phyloP scores from a whole-genome alignment of 2,888 invertebrate species.

The Orthonychiurus folsomi region DNA sequence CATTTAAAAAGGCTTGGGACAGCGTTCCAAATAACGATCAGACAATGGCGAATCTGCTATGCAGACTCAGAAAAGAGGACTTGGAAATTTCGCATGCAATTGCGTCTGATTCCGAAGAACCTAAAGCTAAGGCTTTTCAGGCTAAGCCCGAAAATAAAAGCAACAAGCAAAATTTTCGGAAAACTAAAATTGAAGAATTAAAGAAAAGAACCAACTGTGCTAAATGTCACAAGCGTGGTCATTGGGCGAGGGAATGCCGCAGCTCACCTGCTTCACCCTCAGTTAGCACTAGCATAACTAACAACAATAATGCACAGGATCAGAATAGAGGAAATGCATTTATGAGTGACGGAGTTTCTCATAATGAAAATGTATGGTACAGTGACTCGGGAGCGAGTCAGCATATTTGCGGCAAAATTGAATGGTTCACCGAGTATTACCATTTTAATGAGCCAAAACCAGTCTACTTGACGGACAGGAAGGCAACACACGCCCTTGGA shows the following conservation, averaged over 20 bases:
- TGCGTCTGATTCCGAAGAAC: no score
- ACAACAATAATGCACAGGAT: not conserved
- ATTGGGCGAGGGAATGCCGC: constrained; percentile 19
- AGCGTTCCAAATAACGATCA: no score
- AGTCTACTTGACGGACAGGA: constrained; percentile 19
- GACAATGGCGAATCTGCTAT: no score
- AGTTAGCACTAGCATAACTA: constrained; percentile 9
- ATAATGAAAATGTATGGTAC: constrained; percentile 10
- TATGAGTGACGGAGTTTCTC: not conserved
- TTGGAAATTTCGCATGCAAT: no score
- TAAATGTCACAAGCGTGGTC: constrained; percentile 18
- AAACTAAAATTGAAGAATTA: constrained; percentile 8
- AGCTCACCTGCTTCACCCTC: no score
- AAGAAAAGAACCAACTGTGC: constrained; percentile 3
- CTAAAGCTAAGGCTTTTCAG: no score
- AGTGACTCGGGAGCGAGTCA: constrained; percentile 21
- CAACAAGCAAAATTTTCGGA: no score
- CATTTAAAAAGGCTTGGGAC: no score
- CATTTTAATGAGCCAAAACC: constrained; percentile 12
- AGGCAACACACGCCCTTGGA: constrained; percentile 3
- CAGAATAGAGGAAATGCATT: not conserved
- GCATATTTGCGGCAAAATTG: constrained; percentile 20
- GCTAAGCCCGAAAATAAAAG: no score
- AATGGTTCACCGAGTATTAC: constrained; percentile 22
- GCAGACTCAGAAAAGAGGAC: no score